Percentiles rank a stretch among this genome's conserved stretches.
Evolutionary conservation across 2,113 vertebrate species (phyloP).

Genomic region (Phoxinus phoxinus): DNA sequence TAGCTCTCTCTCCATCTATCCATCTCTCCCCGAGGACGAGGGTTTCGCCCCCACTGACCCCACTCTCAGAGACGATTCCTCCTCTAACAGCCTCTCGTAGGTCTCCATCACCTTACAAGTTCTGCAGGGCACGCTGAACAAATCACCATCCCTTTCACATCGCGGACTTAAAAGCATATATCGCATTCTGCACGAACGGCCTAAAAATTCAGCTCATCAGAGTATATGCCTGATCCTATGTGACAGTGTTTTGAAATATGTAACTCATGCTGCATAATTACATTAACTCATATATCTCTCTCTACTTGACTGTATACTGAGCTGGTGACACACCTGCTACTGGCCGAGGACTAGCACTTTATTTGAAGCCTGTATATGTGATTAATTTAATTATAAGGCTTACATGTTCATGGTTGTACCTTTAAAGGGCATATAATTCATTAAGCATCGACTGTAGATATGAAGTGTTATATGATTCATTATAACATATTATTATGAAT

Average conservation of each 20-base stretch:
- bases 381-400: neutral
- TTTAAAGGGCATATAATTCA: neutral
- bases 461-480: neutral
- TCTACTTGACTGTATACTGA: neutral
- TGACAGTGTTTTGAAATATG: constrained; percentile 11
- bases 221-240: neutral
- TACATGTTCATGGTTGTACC: neutral
- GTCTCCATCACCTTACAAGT: neutral
- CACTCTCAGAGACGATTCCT: constrained; percentile 1
- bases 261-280: neutral
- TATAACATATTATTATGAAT: neutral
- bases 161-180: constrained; percentile 56
- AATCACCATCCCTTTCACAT: constrained; percentile 29
- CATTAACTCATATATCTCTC: neutral
- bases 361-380: neutral
- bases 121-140: constrained; percentile 64
- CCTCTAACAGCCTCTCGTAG: constrained; percentile 14
- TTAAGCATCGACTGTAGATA: neutral
- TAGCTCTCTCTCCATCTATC: constrained; percentile 16
- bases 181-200: constrained; percentile 11
- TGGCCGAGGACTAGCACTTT: neutral
- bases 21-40: neutral
- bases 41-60: neutral
- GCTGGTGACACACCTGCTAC: neutral
- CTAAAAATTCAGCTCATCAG: constrained; percentile 14